Evolutionary conservation across 2,797 vertebrate species (phyloP).

Genomic region (Spinus pinus): DNA sequence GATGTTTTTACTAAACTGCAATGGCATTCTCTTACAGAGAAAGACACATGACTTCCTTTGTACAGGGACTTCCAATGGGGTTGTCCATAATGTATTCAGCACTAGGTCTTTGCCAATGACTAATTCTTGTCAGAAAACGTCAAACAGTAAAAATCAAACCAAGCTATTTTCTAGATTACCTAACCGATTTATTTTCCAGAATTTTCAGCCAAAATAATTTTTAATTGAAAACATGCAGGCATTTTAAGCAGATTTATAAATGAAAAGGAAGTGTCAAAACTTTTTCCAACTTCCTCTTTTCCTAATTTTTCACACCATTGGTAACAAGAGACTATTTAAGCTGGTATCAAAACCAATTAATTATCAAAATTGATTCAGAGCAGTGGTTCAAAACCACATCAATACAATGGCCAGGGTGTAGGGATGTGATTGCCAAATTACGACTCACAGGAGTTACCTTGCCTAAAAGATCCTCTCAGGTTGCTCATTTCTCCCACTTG

Average conservation of each 20-base stretch:
- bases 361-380: neutral
- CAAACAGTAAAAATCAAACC: neutral
- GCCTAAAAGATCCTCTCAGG: neutral
- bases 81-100: neutral
- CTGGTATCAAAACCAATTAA: neutral
- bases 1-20: neutral
- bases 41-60: neutral
- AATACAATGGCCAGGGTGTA: neutral
- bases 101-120: neutral
- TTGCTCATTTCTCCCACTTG: neutral
- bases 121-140: neutral
- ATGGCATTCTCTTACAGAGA: neutral
- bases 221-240: neutral
- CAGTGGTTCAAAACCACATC: neutral
- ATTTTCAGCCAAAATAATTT: neutral
- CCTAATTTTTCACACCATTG: neutral
- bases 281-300: neutral
- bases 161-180: neutral
- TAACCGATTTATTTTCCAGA: neutral
- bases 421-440: neutral
- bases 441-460: neutral
- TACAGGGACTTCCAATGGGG: neutral
- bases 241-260: neutral
- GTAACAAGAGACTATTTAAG: accelerated
- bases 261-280: neutral